Percentiles rank a stretch among this genome's conserved stretches.
phyloP scores from a whole-genome alignment of 1,140 invertebrate genomes.

The Leptinotarsa defecta region DNA sequence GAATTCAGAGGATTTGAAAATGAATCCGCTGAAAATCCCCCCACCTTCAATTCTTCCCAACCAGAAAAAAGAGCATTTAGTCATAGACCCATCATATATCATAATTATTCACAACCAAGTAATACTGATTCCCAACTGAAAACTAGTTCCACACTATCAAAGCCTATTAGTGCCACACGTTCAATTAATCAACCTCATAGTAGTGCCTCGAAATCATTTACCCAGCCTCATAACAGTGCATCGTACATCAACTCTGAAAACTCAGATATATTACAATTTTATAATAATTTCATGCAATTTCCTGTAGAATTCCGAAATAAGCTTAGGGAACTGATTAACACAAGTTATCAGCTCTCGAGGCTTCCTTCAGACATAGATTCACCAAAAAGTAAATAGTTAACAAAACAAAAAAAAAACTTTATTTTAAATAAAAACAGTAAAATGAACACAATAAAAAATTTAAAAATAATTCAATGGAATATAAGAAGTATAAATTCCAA shows the following conservation, averaged over 20 bases:
- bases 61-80: background rate
- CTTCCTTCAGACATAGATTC: background rate
- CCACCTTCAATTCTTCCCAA: background rate
- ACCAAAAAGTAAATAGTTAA: background rate
- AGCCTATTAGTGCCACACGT: background rate
- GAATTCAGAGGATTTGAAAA: background rate
- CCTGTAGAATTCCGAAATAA: background rate
- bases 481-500: slow-evolving; percentile 4
- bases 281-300: slow-evolving; percentile 16
- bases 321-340: background rate
- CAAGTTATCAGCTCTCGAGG: background rate
- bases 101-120: background rate
- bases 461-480: slow-evolving; percentile 14
- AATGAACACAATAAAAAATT: background rate
- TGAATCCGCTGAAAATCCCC: background rate
- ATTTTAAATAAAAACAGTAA: background rate
- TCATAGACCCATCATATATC: slow-evolving; percentile 5
- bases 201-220: slow-evolving; percentile 7
- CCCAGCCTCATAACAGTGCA: slow-evolving; percentile 1
- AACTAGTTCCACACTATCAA: background rate
- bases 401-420: background rate
- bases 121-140: background rate
- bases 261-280: background rate
- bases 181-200: background rate
- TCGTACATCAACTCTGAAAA: background rate